Conservation (phyloP, 2,113 vertebrate genomes). For the Thunnus maccoyii region DNA sequence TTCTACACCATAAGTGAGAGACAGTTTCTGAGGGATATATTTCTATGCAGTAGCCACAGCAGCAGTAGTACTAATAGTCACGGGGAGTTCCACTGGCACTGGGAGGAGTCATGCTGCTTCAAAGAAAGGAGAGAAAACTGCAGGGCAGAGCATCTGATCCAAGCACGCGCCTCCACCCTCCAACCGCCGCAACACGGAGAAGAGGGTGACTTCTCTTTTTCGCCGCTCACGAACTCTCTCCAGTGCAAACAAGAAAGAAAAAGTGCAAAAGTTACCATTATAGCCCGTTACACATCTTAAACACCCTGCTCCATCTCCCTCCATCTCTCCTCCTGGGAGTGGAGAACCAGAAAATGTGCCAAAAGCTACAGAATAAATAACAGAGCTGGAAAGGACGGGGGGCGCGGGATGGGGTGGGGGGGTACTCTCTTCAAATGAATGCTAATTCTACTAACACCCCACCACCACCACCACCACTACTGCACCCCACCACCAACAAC, state of each 20-base stretch:
- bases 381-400: constrained; percentile 75
- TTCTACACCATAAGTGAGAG: not conserved
- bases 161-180: constrained; percentile 52
- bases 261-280: constrained; percentile 93
- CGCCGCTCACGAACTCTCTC: constrained; percentile 18
- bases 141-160: constrained; percentile 91
- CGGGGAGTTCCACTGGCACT: constrained; percentile 8
- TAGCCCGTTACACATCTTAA: constrained; percentile 88
- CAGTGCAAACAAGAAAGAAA: constrained; percentile 75
- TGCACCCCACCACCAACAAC: constrained; percentile 78
- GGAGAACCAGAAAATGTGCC: constrained; percentile 88
- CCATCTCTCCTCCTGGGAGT: constrained; percentile 83
- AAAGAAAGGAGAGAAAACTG: constrained; percentile 88
- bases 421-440: constrained; percentile 93
- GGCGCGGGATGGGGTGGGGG: not conserved
- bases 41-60: not conserved
- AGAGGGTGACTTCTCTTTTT: constrained; percentile 38
- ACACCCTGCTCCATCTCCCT: constrained; percentile 66
- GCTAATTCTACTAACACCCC: constrained; percentile 92
- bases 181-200: constrained; percentile 21
- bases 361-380: constrained; percentile 95
- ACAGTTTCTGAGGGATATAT: not conserved
- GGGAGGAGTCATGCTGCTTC: constrained; percentile 84
- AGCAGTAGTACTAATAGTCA: constrained; percentile 9
- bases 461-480: constrained; percentile 27